Evolutionary conservation across 2,113 vertebrate species (phyloP).

Genomic region (Rallus limicola): DNA sequence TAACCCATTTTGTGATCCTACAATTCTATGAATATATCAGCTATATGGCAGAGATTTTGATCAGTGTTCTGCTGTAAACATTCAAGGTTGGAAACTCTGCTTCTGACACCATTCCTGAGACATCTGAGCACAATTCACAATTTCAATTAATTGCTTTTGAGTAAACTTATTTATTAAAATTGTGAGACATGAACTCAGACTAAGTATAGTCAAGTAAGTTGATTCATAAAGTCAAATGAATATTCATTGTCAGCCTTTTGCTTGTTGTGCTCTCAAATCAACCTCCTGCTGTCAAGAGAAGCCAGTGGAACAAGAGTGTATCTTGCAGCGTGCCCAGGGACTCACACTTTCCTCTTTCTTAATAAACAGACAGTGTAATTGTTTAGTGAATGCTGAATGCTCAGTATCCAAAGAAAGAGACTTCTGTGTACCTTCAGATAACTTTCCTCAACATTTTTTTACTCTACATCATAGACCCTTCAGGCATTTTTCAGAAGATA

Average conservation of each 20-base stretch:
- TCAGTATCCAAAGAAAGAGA: background rate
- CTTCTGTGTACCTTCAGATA: background rate
- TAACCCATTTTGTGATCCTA: too few species aligned
- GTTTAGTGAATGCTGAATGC: background rate
- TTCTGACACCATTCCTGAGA: background rate
- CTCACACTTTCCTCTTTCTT: background rate
- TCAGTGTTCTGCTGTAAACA: background rate
- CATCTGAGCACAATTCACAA: background rate
- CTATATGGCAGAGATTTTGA: background rate
- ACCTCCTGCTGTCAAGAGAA: background rate
- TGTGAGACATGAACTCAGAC: background rate
- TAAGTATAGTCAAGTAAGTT: background rate
- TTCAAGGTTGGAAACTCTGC: background rate
- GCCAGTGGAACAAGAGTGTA: background rate
- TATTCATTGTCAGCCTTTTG: slow-evolving; percentile 24
- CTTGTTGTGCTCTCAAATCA: background rate
- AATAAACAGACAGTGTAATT: background rate
- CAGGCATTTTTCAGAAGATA: background rate
- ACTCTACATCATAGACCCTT: background rate
- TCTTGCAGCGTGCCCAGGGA: background rate
- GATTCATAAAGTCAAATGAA: slow-evolving; percentile 37
- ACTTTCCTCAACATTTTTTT: background rate
- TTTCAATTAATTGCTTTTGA: background rate
- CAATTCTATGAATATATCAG: background rate
- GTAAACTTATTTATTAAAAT: background rate